Conservation (phyloP, 2,113 vertebrate genomes). For the Catharus minimus region DNA sequence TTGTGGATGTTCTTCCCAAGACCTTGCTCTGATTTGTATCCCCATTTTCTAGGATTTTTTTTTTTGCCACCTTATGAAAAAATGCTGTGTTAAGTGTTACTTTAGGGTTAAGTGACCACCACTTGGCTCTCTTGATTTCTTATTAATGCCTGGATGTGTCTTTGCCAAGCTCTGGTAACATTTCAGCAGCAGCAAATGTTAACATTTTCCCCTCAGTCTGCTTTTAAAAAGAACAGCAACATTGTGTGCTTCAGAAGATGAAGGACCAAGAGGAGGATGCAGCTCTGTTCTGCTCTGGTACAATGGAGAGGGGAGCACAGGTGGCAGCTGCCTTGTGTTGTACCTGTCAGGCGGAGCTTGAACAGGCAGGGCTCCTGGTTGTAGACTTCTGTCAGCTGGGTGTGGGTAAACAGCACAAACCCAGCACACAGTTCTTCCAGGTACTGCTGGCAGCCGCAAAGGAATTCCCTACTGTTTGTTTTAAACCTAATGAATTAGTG, state of each 20-base stretch:
- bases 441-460: background rate
- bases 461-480: background rate
- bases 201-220: background rate
- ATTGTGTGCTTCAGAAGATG: background rate
- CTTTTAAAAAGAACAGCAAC: background rate
- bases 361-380: background rate
- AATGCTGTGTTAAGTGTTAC: background rate
- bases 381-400: background rate
- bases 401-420: background rate
- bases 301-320: background rate
- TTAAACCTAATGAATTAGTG: background rate
- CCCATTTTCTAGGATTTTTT: background rate
- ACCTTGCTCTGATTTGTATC: background rate
- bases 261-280: background rate
- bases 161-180: background rate
- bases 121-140: background rate
- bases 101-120: background rate
- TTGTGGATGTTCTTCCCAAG: background rate
- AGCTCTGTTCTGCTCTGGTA: background rate
- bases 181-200: background rate
- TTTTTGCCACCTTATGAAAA: background rate
- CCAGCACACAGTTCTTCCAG: fast-evolving
- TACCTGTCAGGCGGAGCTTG: background rate
- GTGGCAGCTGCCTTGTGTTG: background rate
- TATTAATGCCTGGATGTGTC: background rate